Conservation (phyloP, 2,113 vertebrate genomes). For the Xenus cinereus region DNA sequence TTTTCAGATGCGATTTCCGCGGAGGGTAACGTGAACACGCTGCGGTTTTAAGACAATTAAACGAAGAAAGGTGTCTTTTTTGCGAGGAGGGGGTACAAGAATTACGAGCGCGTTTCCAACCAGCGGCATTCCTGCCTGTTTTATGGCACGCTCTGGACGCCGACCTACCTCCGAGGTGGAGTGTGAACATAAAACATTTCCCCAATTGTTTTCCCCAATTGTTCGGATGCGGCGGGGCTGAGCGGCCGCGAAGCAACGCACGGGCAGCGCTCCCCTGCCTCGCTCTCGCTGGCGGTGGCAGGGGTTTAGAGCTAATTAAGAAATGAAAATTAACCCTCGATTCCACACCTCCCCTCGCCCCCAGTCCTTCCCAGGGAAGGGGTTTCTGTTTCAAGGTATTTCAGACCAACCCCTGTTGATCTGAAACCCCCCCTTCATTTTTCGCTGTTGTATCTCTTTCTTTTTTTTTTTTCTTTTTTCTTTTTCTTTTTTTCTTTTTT, state of each 20-base stretch:
- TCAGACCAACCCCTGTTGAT: background rate
- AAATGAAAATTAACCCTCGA: background rate
- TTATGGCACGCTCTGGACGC: background rate
- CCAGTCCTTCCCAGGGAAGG: background rate
- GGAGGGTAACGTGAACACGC: background rate
- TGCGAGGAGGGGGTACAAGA: background rate
- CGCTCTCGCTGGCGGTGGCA: background rate
- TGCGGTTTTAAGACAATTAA: background rate
- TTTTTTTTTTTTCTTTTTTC: too few species aligned
- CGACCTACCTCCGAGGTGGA: background rate
- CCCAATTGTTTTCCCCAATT: background rate
- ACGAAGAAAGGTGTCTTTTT: background rate
- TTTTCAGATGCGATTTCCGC: background rate
- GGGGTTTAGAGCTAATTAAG: background rate
- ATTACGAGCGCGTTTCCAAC: background rate
- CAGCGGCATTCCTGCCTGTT: background rate
- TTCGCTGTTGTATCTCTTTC: too few species aligned
- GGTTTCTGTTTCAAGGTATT: background rate
- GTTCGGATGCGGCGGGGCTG: background rate
- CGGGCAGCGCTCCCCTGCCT: background rate
- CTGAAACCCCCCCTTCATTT: too few species aligned
- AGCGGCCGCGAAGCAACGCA: background rate
- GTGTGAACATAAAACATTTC: constrained; percentile 48
- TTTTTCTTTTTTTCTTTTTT: background rate
- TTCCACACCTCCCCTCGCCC: background rate